Base-by-base conservation (phyloP, 2,888 invertebrate species). In the Hypomecis atomaria region DNA sequence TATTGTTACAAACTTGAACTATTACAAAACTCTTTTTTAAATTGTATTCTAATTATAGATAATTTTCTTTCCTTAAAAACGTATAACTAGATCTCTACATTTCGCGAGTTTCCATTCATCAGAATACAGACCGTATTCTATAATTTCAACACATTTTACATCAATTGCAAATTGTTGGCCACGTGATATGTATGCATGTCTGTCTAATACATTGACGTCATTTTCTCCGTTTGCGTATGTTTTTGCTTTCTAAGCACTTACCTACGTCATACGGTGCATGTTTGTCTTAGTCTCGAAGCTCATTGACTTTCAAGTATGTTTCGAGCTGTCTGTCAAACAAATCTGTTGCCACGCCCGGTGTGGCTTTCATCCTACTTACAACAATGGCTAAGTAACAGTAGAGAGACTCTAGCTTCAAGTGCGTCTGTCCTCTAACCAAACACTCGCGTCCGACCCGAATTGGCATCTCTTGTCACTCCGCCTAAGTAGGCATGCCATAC, bases 401-500 rank as follows among this genome's bases (percentile, higher is more conserved):
- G 47, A 42, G 57, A 50, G 50, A 48, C 56, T 63, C 62, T 66
- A 54, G 59, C 53, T 61, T 56, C 47, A 42, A 67, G 67, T 70
- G 59, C 69, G 70, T 63, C 65, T 71, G 70, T 71, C 73, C 75
- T 71, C 76, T 79, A 78, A 71, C 76, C 81, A 87, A 88, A 88
- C 86, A 85, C 84, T 85, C 77, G 68, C 72, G 73, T 71, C 74
- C 81, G 79, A 79, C 82, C 84, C 74, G 83, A 84, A 88, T 87
- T 84, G 79, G 81, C 83, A 73, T 84, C 82, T 80, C 84, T 84
- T 84, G 85, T 86, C 85, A 82, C 80, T 62, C 53, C 40, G 48
- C 43, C 65, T 37, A 78, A 68, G 67, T 67, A 62, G 53, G 74
- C 72, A 59, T 65, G 68, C 38, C 65, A 68, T 57, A 73, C 67